phyloP scores from a whole-genome alignment of 2,888 invertebrate genomes.

The Drosophila mercatorum region DNA sequence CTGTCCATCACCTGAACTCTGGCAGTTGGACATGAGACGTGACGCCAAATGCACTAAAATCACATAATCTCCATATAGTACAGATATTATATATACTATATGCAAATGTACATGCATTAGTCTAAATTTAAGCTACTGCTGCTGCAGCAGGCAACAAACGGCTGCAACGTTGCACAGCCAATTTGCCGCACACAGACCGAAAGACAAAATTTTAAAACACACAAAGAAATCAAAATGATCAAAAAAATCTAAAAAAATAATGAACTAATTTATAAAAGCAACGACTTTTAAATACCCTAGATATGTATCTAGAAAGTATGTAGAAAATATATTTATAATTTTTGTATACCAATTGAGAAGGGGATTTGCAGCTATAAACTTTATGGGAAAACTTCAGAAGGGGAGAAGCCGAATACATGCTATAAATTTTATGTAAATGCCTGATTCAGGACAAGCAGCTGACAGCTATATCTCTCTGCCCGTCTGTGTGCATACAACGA shows the following conservation, averaged over 20 bases:
- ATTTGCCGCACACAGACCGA: constrained; percentile 60
- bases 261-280: neutral
- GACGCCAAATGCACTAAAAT: constrained; percentile 42
- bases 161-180: constrained; percentile 58
- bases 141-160: constrained; percentile 28
- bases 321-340: neutral
- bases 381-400: neutral
- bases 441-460: no score
- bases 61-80: constrained; percentile 1
- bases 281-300: neutral
- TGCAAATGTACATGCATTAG: neutral
- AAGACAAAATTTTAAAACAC: constrained; percentile 18
- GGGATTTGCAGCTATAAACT: neutral
- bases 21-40: constrained; percentile 62
- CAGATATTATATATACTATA: neutral
- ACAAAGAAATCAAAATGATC: constrained; percentile 25
- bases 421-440: no score
- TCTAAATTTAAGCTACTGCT: constrained; percentile 37
- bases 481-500: no score
- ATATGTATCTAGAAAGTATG: neutral
- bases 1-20: constrained; percentile 56
- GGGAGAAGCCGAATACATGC: no score
- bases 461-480: no score
- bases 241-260: neutral
- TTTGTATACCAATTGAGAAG: neutral